A percentile compares a stretch with the other conserved stretches of the same genome.
Conservation (phyloP, 2,888 invertebrate genomes). For the Drosophila nigritarsus region DNA sequence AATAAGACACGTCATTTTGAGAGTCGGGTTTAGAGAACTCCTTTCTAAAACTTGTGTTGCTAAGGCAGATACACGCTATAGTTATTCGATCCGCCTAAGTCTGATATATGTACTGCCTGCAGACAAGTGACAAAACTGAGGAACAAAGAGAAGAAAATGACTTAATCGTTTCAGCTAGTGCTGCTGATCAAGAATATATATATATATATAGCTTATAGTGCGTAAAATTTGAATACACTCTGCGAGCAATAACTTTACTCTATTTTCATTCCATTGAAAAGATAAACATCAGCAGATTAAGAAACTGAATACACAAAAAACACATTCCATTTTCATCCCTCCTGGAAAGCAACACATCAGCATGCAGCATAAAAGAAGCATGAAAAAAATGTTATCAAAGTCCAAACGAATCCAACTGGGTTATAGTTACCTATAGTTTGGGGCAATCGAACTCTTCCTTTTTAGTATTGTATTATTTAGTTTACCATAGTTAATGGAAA, state of each 20-base stretch:
- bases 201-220: background rate
- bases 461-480: background rate
- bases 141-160: background rate
- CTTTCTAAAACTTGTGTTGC: background rate
- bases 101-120: background rate
- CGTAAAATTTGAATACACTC: background rate
- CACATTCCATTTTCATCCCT: background rate
- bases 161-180: background rate
- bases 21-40: background rate
- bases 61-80: background rate
- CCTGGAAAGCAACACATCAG: background rate
- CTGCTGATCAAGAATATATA: background rate
- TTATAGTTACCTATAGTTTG: too few species aligned
- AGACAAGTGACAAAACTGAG: background rate
- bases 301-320: background rate
- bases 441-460: background rate
- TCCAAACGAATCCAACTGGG: background rate
- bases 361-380: background rate
- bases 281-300: background rate
- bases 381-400: background rate
- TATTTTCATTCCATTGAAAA: background rate
- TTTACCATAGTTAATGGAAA: background rate
- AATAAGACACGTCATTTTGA: background rate
- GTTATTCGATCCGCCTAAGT: background rate
- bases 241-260: background rate